A percentile compares a stretch with the other conserved stretches of the same genome.
phyloP scores from a whole-genome alignment of 2,888 invertebrate genomes.

The Dascillus cervinus region DNA sequence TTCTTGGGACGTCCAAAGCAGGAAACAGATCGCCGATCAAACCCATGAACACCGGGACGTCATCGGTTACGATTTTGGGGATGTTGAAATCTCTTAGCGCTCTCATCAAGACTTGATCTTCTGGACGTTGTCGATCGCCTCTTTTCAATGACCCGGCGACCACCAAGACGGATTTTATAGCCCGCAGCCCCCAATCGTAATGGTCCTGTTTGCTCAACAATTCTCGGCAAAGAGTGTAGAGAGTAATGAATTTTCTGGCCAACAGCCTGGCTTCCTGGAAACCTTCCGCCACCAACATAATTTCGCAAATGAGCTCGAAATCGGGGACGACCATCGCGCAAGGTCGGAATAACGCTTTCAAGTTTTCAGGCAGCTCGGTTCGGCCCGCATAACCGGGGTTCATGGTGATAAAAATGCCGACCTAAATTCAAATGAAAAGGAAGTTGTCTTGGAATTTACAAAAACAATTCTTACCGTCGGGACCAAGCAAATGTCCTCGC shows the following conservation, averaged over 20 bases:
- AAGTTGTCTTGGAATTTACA: neutral
- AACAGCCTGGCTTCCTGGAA: conserved; percentile 85
- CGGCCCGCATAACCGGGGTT: conserved; percentile 94
- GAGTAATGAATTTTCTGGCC: conserved; percentile 89
- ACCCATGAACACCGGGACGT: conserved; percentile 88
- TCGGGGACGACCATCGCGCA: conserved; percentile 98
- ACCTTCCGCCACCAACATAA: conserved; percentile 94
- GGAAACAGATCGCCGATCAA: conserved; percentile 90
- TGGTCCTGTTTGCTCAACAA: conserved; percentile 91
- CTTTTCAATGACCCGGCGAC: conserved; percentile 88
- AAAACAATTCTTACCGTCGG: conserved; percentile 47
- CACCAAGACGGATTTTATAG: conserved; percentile 91
- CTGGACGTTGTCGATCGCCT: conserved; percentile 66
- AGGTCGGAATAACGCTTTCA: conserved; percentile 67
- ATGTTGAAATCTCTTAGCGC: conserved; percentile 90
- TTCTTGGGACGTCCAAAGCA: conserved; percentile 84
- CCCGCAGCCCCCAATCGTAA: conserved; percentile 93
- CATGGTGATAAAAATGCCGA: conserved; percentile 94
- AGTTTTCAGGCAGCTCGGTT: conserved; percentile 82
- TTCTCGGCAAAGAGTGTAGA: conserved; percentile 85
- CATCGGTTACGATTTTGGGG: conserved; percentile 90
- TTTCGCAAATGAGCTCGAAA: conserved; percentile 92
- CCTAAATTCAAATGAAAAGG: conserved; percentile 20
- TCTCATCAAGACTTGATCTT: conserved; percentile 91
- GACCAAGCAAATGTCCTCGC: conserved; percentile 67